Base-by-base conservation (phyloP, 2,888 invertebrate genomes). In the Laspeyria flexula region DNA sequence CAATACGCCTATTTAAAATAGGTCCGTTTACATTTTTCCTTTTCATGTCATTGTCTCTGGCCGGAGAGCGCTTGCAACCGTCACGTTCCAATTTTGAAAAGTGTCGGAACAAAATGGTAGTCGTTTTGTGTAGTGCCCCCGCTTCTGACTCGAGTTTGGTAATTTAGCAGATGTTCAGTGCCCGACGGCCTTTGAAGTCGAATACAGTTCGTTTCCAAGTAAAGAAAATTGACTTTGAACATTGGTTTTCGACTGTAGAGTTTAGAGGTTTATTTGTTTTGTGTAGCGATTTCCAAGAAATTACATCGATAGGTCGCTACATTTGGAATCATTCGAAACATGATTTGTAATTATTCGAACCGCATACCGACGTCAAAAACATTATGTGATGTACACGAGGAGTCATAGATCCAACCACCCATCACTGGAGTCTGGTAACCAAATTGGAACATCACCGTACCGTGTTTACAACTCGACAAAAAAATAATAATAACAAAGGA, bases 81-180 rank as follows among this genome's bases (percentile, higher is more conserved):
- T 91, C 92, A 92, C 92, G 90, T 92, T 90, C 90, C 88, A 92
- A 92, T 92, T 91, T 92, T 90, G 86, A 92, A 91, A 91, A 91
- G 92, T 92, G 92, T 92, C 85, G 88, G 91, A 88, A 89, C 90
- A 90, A 92, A 92, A 92, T 92, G 92, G 90, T 88, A 80, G 90
- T 80, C 82, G 85, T 89, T 91, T 90, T 90, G 90, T 90, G 79
- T 73, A 61, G 60, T 73, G 76, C 84, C 86, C 88, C 78, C 82
- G 81, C 65, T 71, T 68, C 72, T 65, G 65, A 72, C 77, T 81
- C 71, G 81, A 85, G 79, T 89, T 88, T 79, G 82, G 84, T 89
- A 88, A 88, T 85, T 90, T 87, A 87, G 84, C 89, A 91, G 90
- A 88, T 90, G 90, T 82, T 87, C 71, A 69, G 56, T 53, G 46